Evolutionary conservation across 2,888 invertebrate genomes (phyloP).

Genomic region (Chamaedrilus cognettii): DNA sequence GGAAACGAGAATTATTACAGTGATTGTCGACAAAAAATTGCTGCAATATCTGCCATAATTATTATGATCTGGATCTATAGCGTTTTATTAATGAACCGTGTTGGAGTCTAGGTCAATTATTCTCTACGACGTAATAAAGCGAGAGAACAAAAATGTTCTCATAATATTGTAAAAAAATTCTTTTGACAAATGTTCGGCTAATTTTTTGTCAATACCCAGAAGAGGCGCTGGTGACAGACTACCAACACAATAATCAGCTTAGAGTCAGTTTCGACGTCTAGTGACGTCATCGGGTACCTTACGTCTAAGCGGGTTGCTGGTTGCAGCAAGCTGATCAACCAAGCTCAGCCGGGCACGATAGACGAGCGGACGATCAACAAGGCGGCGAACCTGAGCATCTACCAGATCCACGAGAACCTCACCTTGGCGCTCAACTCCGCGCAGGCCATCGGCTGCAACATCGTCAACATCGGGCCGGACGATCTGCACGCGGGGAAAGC

Average conservation of each 20-base stretch:
- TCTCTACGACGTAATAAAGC: too few species aligned
- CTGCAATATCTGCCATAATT: too few species aligned
- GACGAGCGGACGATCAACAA: constrained; percentile 99
- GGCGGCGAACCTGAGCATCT: constrained; percentile 30
- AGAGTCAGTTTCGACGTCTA: neutral
- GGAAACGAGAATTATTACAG: neutral
- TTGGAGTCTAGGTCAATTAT: too few species aligned
- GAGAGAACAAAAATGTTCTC: neutral
- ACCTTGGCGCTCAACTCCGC: constrained; percentile 94
- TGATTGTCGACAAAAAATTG: too few species aligned
- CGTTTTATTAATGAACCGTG: too few species aligned
- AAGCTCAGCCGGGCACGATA: constrained; percentile 98
- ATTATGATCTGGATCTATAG: too few species aligned
- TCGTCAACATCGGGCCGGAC: constrained; percentile 89
- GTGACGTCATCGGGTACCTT: neutral
- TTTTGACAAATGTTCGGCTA: neutral
- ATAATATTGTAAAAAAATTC: neutral
- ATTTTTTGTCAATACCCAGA: too few species aligned
- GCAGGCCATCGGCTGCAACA: constrained; percentile 97
- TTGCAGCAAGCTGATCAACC: constrained; percentile 94
- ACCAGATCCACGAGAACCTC: constrained; percentile 91
- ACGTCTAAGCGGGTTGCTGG: neutral
- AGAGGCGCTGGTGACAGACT: too few species aligned
- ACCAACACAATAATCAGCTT: too few species aligned
- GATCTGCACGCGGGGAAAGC: constrained; percentile 91